Evolutionary conservation across 2,888 invertebrate species (phyloP).

Genomic region (Onthophagus sagittarius): DNA sequence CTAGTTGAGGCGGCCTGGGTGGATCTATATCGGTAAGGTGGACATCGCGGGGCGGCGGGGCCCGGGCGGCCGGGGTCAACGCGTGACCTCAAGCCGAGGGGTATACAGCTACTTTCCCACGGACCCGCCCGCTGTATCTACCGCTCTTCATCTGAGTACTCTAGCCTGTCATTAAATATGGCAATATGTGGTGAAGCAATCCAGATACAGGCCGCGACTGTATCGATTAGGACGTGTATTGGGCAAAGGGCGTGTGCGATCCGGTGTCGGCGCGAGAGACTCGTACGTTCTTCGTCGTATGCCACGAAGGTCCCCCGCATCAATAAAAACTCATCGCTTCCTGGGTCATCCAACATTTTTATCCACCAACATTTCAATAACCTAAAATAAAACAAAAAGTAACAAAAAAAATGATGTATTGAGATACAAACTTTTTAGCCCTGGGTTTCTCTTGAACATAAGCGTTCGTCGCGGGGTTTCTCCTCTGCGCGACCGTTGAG

Average conservation of each 20-base stretch:
- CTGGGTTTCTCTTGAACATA: not conserved
- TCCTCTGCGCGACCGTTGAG: not conserved
- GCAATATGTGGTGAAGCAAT: conserved; percentile 48
- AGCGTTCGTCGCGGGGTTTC: not conserved
- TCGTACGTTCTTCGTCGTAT: not conserved
- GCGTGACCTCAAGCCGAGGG: conserved; percentile 52
- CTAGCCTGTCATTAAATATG: conserved; percentile 51
- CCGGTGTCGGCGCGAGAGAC: not conserved
- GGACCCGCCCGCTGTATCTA: conserved; percentile 51
- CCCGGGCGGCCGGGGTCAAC: conserved; percentile 44
- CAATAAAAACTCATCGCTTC: not conserved
- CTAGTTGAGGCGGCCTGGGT: conserved; percentile 33
- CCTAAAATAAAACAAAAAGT: too few relatives aligned
- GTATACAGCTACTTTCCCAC: conserved; percentile 52
- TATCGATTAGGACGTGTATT: conserved; percentile 36
- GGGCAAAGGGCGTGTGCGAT: not conserved
- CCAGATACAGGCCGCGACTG: conserved; percentile 42
- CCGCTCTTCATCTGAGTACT: conserved; percentile 49
- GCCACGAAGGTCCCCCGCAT: not conserved
- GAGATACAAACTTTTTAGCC: not conserved
- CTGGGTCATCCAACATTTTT: not conserved
- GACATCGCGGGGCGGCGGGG: conserved; percentile 34
- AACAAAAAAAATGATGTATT: too few relatives aligned
- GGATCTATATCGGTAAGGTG: conserved; percentile 46
- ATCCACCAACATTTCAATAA: too few relatives aligned